Percentiles rank a stretch among this genome's conserved stretches.
Evolutionary conservation across 2,888 invertebrate species (phyloP).

Genomic region (Drosophila paracracens): DNA sequence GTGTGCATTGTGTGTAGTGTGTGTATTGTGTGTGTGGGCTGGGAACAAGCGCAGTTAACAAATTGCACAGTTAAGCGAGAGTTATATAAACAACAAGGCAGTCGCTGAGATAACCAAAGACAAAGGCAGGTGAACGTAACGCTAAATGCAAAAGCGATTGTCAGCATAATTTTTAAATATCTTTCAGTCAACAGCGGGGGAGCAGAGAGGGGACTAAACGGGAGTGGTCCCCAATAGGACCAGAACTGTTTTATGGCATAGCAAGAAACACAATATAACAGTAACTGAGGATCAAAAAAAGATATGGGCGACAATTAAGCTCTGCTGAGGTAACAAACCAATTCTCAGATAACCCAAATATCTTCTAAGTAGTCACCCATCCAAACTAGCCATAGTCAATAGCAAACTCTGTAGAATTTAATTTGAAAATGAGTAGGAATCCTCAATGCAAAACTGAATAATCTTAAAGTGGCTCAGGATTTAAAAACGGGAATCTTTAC

Average conservation of each 20-base stretch:
- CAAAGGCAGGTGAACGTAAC: conserved; percentile 45
- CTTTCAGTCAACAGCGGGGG: neutral
- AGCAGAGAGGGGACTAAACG: neutral
- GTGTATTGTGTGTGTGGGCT: conserved; percentile 32
- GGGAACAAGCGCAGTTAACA: conserved; percentile 47
- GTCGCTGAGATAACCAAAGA: conserved; percentile 34
- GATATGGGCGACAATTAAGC: neutral
- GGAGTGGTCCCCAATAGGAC: neutral
- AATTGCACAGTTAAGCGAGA: conserved; percentile 61
- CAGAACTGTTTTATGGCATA: too few relatives aligned
- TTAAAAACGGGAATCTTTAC: neutral
- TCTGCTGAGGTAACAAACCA: too few relatives aligned
- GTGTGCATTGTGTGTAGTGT: conserved; percentile 1
- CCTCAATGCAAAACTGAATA: neutral
- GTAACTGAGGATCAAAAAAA: neutral
- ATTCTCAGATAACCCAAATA: too few relatives aligned
- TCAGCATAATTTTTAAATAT: conserved; percentile 16
- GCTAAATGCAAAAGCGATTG: conserved; percentile 12
- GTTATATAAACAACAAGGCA: conserved; percentile 56
- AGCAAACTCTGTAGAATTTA: too few relatives aligned
- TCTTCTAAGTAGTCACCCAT: too few relatives aligned
- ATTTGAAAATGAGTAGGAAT: too few relatives aligned
- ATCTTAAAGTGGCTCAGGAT: neutral
- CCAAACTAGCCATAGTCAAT: too few relatives aligned
- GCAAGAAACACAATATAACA: neutral